Evolutionary conservation across 2,888 invertebrate genomes (phyloP).

Genomic region (Eilema griseolum): DNA sequence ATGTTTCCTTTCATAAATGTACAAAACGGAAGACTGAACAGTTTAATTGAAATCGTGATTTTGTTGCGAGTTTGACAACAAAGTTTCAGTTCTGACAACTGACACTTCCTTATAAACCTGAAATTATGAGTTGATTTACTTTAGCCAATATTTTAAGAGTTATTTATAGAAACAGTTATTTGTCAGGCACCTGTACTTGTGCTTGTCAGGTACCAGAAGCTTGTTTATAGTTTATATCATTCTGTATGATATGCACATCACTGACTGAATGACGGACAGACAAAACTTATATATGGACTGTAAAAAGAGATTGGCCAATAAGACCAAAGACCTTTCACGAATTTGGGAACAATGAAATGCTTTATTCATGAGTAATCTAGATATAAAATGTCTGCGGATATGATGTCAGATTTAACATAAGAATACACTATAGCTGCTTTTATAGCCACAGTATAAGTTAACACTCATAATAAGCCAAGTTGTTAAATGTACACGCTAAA

Average conservation of each 20-base stretch:
- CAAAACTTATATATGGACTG: neutral
- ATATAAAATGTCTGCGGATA: neutral
- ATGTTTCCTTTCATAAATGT: constrained; percentile 24
- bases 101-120: neutral
- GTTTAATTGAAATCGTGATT: constrained; percentile 38
- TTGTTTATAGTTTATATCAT: too few species aligned
- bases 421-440: neutral
- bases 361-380: constrained; percentile 4
- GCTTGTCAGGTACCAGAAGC: too few species aligned
- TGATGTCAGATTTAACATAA: constrained; percentile 2
- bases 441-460: constrained; percentile 1
- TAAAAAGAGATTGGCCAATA: neutral
- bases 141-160: neutral
- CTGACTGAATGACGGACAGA: neutral
- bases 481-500: neutral
- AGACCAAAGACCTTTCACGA: neutral
- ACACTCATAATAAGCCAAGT: neutral
- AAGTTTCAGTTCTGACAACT: neutral
- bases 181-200: too few species aligned
- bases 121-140: neutral
- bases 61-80: constrained; percentile 25
- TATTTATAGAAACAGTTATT: neutral
- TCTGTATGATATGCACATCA: too few species aligned
- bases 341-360: neutral
- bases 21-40: constrained; percentile 23